A percentile compares a stretch with the other conserved stretches of the same genome.
Conservation (phyloP, 2,113 vertebrate species). For the Lonchura striata region DNA sequence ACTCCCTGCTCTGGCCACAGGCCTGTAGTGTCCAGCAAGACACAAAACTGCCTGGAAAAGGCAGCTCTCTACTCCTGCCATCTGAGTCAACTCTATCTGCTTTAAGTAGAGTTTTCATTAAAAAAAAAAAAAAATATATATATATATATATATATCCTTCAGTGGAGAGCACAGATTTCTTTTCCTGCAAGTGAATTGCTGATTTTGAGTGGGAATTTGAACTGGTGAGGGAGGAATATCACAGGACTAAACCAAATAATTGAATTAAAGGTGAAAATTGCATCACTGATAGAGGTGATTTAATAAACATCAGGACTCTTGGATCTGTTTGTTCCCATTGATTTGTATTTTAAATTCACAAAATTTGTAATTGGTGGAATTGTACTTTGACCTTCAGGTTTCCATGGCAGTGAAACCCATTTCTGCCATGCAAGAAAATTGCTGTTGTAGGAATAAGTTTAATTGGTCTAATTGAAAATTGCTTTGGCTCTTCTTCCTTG, state of each 20-base stretch:
- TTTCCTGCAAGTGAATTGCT: not conserved
- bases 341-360: not conserved
- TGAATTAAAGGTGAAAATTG: not conserved
- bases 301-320: not conserved
- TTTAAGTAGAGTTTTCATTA: not conserved
- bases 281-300: not conserved
- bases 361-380: not conserved
- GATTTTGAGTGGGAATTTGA: not conserved
- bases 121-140: not conserved
- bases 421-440: not conserved
- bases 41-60: not conserved
- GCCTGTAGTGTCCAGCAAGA: not conserved
- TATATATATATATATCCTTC: not conserved
- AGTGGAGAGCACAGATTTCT: not conserved
- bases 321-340: not conserved
- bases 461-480: not conserved
- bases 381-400: not conserved
- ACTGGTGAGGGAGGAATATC: not conserved
- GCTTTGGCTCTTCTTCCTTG: not conserved
- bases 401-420: not conserved
- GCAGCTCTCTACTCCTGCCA: not conserved
- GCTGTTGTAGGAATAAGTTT: not conserved
- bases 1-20: not conserved
- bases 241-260: not conserved
- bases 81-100: not conserved